Evolutionary conservation across 2,888 invertebrate species (phyloP).

Genomic region (Elaeidobius kamerunicus): DNA sequence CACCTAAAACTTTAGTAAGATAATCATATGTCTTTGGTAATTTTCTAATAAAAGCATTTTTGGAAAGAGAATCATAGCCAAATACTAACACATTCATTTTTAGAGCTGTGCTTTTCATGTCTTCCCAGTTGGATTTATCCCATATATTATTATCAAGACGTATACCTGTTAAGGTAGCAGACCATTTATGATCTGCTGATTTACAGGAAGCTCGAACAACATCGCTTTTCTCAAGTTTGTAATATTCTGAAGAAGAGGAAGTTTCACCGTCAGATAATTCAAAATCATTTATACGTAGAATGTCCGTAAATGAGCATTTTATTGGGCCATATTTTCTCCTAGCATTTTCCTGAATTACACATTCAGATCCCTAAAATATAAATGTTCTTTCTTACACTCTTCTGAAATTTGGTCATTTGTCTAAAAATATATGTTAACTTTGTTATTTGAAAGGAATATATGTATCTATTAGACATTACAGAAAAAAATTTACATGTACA

Average conservation of each 20-base stretch:
- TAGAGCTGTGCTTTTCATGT: conserved; percentile 50
- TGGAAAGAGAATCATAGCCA: conserved; percentile 85
- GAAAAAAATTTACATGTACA: too few relatives aligned
- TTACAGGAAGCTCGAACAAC: conserved; percentile 64
- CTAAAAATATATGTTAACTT: background rate
- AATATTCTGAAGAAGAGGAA: conserved; percentile 54
- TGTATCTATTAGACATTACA: background rate
- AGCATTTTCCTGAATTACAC: conserved; percentile 54
- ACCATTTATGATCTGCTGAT: conserved; percentile 58
- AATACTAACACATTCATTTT: conserved; percentile 76
- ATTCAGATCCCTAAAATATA: conserved; percentile 48
- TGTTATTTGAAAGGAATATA: background rate
- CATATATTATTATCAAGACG: conserved; percentile 50
- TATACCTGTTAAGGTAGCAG: conserved; percentile 64
- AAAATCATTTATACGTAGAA: conserved; percentile 66
- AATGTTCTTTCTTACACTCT: background rate
- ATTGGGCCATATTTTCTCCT: conserved; percentile 48
- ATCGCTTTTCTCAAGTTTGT: conserved; percentile 65
- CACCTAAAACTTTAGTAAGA: conserved; percentile 59
- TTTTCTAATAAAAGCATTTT: conserved; percentile 75
- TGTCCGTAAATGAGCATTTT: conserved; percentile 63
- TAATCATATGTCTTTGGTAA: conserved; percentile 73
- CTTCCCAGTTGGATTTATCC: conserved; percentile 51
- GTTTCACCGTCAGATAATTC: conserved; percentile 55
- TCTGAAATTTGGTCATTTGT: conserved; percentile 1